These are phyloP conservation scores for Ctena decussata DNA, from an alignment of 2,888 invertebrate species.

Conservation along the genomic window DNA sequence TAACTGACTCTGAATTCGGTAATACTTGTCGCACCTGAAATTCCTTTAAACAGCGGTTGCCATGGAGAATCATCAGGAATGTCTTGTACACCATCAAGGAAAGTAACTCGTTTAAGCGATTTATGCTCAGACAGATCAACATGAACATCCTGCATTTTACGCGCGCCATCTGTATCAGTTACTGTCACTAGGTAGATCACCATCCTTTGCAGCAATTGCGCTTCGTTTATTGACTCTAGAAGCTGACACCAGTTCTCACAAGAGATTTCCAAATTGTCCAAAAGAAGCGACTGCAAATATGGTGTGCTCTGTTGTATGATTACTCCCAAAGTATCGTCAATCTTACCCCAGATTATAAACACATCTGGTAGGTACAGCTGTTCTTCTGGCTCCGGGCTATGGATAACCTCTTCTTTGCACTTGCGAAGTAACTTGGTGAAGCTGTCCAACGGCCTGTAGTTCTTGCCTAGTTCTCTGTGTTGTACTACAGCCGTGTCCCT, in stretches of 20 bases:
- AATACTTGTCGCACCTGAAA: neutral
- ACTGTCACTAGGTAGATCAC: neutral
- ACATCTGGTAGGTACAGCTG: neutral
- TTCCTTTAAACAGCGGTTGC: neutral
- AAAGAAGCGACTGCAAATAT: neutral
- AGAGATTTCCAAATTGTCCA: neutral
- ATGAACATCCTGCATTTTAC: neutral
- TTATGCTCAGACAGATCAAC: neutral
- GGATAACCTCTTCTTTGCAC: neutral
- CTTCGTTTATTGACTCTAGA: neutral
- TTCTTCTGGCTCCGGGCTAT: neutral
- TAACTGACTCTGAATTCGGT: neutral
- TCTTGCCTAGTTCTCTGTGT: neutral
- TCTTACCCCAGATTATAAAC: neutral
- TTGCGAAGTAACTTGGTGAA: neutral
- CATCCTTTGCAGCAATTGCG: neutral
- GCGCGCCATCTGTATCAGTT: neutral
- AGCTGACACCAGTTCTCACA: neutral
- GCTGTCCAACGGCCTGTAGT: neutral
- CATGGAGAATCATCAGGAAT: neutral
- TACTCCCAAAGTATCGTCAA: neutral
- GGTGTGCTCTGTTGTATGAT: neutral
- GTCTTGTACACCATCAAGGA: neutral
- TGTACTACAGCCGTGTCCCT: neutral
- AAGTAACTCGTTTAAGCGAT: neutral